Evolutionary conservation across 2,113 vertebrate species (phyloP).

Genomic region (Cyanoramphus novaezelandiae): DNA sequence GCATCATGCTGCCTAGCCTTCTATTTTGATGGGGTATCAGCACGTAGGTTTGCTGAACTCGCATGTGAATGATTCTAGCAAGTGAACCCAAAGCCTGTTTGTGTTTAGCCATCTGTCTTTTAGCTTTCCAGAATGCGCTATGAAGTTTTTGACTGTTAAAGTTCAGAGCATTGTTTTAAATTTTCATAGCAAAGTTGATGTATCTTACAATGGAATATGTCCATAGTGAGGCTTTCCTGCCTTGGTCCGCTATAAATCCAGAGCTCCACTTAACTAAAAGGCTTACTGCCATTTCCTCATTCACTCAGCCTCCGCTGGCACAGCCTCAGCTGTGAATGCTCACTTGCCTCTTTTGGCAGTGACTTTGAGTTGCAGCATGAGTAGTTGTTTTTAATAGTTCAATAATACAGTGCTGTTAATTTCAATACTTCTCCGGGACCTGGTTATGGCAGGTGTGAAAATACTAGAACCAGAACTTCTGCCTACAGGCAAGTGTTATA

Average conservation of each 20-base stretch:
- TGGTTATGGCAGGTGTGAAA: neutral
- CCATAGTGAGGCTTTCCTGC: neutral
- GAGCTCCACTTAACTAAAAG: neutral
- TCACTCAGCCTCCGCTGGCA: neutral
- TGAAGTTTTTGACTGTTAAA: neutral
- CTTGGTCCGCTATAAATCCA: neutral
- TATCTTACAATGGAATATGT: neutral
- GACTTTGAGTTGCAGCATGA: neutral
- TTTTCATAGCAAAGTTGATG: neutral
- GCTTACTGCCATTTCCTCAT: neutral
- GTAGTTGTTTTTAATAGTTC: neutral
- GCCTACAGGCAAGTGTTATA: neutral
- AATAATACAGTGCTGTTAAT: neutral
- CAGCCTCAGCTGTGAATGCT: neutral
- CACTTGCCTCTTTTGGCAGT: conserved; percentile 19
- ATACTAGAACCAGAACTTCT: neutral
- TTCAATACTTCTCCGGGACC: neutral
- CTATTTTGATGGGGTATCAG: neutral
- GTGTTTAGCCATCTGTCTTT: neutral
- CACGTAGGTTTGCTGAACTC: neutral
- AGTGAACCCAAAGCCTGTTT: neutral
- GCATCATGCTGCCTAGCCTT: neutral
- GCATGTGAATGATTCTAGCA: neutral
- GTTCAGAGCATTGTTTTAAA: neutral
- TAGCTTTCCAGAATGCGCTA: neutral